A percentile compares a stretch with the other conserved stretches of the same genome.
These are phyloP conservation scores for Himalopsyche anomala DNA, from an alignment of 2,888 invertebrate genomes.

Conservation along the genomic window DNA sequence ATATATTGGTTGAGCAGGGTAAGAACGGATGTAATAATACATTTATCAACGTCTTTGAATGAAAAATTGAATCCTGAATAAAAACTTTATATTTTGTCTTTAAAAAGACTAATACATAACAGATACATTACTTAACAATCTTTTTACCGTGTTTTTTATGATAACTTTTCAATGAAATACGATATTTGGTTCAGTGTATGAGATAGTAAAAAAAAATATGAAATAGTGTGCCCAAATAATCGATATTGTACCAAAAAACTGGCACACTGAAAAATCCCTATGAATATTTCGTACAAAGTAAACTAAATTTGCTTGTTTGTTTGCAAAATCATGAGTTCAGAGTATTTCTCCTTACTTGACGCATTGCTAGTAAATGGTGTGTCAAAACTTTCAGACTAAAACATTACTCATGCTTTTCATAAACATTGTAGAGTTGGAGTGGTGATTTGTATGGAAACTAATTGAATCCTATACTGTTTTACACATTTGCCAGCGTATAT, in stretches of 20 bases:
- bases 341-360: conserved; percentile 11
- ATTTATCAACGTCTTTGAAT: too few species aligned
- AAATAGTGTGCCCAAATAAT: background rate
- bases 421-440: background rate
- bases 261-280: background rate
- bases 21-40: too few species aligned
- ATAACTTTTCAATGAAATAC: too few species aligned
- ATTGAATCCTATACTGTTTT: background rate
- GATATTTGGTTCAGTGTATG: too few species aligned
- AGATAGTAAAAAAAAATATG: too few species aligned
- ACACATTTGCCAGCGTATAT: background rate
- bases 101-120: too few species aligned
- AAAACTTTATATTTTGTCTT: too few species aligned
- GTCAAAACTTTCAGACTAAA: conserved; percentile 28
- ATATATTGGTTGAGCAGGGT: too few species aligned
- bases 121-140: too few species aligned
- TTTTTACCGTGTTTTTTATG: too few species aligned
- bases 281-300: background rate
- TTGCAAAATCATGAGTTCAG: conserved; percentile 11
- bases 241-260: background rate
- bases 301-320: background rate
- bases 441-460: conserved; percentile 39
- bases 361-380: conserved; percentile 31
- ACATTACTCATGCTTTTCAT: conserved; percentile 25
- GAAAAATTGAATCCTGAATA: too few species aligned